Percentiles rank a stretch among this genome's conserved stretches.
phyloP scores from a whole-genome alignment of 2,113 vertebrate genomes.

The human region GRCh38 chr3:148397501-148398000 shows the following conservation, averaged over 20 bases:
- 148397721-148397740: neutral
- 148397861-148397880: neutral
- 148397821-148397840: neutral
- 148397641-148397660: neutral
- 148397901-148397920: constrained; percentile 43
- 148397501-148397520: neutral
- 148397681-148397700: neutral
- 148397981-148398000: constrained; percentile 53
- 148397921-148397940: constrained; percentile 24
- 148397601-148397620: neutral
- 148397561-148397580: neutral
- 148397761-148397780: neutral
- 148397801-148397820: neutral
- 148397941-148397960: constrained; percentile 43
- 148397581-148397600: neutral
- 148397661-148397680: neutral
- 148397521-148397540: neutral
- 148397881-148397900: constrained; percentile 15
- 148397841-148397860: neutral
- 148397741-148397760: neutral
- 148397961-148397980: constrained; percentile 18
- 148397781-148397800: neutral
- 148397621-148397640: neutral
- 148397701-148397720: neutral
- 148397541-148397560: neutral